Evolutionary conservation across 2,888 invertebrate species (phyloP), one percentile per base, ranked within the genome.

Genomic region (Scaptodrosophila latifasciaeformis): DNA sequence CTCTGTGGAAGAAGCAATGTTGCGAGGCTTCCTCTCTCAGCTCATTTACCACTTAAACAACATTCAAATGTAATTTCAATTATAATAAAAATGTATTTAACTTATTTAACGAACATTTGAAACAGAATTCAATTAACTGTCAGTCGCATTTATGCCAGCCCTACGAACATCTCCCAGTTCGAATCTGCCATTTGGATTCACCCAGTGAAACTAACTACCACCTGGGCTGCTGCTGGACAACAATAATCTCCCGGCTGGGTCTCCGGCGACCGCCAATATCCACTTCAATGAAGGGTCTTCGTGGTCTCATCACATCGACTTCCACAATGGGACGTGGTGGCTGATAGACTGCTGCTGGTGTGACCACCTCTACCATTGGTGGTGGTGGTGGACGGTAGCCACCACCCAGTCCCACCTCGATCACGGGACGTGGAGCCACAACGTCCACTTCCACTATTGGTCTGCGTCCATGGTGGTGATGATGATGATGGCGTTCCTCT

Each of bases 401-500:
- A 1, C 46, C 21, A 12, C 77, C 77, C 5, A 81, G 49, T 9
- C 64, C 81, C 31, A 77, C 67, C 43, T 76, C 76, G 0, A 76
- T 64, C 3, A 69, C 35, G 6, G 76, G 76, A 1, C 81, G 70
- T 0, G 81, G 76, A 4, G 80, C 78, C 13, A 65, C 61, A 57
- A 82, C 67, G 49, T 83, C 84, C 43, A 82, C 81, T 58, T 82
- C 82, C 37, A 83, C 70, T 49, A 81, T 72, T 46, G 83, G 83
- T n/a, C n/a, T n/a, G 17, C 80, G 70, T 21, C 71, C 77, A 5
- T 81, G 77, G 49, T 80, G 76, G 15, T 77, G 74, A 7, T 71
- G 79, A 29, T 67, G 69, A 19, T 67, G 76, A 42, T 46, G 81
- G 31, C 63, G 63, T 10, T 65, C 77, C 30, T 69, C 77, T 40